Evolutionary conservation across 2,113 vertebrate species (phyloP).

Genomic region (Anoplopoma fimbria): DNA sequence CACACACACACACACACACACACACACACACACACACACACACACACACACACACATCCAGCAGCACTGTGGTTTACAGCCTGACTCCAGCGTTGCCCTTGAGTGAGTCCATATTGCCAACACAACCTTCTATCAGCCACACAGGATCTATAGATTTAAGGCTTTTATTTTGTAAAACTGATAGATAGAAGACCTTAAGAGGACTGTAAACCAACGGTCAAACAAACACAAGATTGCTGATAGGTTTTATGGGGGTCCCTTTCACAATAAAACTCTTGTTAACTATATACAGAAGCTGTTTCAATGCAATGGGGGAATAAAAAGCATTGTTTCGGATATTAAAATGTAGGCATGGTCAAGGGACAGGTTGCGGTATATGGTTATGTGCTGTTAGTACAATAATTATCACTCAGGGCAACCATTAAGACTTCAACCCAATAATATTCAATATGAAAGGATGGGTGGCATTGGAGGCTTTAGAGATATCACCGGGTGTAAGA

Average conservation of each 20-base stretch:
- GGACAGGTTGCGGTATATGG: not conserved
- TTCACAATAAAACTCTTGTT: constrained; percentile 11
- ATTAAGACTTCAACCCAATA: not conserved
- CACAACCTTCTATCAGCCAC: constrained; percentile 16
- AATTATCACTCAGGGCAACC: not conserved
- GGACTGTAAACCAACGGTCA: constrained; percentile 8
- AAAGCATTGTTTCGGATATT: not conserved
- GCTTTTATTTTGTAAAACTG: constrained; percentile 32
- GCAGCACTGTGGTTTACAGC: constrained; percentile 46
- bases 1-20: constrained; percentile 6
- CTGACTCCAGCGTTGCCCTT: constrained; percentile 41
- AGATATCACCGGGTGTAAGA: too few species aligned
- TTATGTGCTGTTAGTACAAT: not conserved
- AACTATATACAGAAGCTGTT: not conserved
- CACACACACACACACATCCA: not conserved
- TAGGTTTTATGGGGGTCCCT: constrained; percentile 26
- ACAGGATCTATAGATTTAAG: constrained; percentile 26
- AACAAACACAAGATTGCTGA: constrained; percentile 29
- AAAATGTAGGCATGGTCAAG: not conserved
- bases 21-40: constrained; percentile 10
- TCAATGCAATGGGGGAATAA: not conserved
- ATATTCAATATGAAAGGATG: too few species aligned
- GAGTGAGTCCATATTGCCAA: constrained; percentile 26
- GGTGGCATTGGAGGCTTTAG: too few species aligned
- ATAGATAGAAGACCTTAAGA: constrained; percentile 9